Percentiles rank a stretch among this genome's conserved stretches.
phyloP scores from a whole-genome alignment of 2,113 vertebrate species.

The Bungarus multicinctus region DNA sequence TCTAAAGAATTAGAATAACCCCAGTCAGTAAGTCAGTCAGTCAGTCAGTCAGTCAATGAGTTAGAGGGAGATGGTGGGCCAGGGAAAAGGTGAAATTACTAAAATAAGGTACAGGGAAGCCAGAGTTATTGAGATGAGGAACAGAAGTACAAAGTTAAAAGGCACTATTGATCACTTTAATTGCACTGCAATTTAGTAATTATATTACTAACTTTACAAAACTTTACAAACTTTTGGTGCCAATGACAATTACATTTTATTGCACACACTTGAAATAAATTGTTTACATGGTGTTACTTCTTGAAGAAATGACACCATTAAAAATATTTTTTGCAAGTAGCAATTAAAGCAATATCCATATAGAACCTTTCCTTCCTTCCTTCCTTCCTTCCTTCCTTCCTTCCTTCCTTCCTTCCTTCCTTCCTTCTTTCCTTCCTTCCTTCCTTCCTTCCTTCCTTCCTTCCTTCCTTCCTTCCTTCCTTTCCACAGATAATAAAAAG shows the following conservation, averaged over 20 bases:
- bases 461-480: neutral
- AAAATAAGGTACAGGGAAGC: neutral
- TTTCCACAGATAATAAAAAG: neutral
- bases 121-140: neutral
- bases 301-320: neutral
- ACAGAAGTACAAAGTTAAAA: neutral
- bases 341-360: neutral
- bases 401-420: neutral
- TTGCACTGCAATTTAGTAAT: neutral
- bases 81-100: neutral
- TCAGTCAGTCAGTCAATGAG: neutral
- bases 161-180: neutral
- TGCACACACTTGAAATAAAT: neutral
- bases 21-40: neutral
- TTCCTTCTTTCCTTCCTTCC: neutral
- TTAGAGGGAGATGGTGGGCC: neutral
- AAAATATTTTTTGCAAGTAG: neutral
- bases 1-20: neutral
- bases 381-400: neutral
- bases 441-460: neutral
- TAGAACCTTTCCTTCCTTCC: neutral
- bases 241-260: neutral
- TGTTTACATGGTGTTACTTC: neutral
- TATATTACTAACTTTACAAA: no score
- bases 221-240: neutral